Conservation (phyloP, 1,140 invertebrate species). For the Tyrophagus putrescentiae region DNA sequence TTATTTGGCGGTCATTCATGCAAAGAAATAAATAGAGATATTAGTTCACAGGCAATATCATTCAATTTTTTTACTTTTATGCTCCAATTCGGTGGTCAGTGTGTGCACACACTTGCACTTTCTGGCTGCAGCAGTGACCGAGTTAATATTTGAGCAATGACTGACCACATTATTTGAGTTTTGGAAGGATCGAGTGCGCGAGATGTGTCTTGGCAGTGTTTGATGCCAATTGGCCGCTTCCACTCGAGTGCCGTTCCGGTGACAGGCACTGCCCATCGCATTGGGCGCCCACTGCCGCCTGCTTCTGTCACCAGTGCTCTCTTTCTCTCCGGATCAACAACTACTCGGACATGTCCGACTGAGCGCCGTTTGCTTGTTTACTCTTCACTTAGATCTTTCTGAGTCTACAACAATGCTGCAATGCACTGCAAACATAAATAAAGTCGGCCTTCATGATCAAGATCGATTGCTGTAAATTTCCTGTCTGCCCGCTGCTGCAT, state of each 20-base stretch:
- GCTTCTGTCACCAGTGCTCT: neutral
- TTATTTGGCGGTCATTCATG: conserved; percentile 4
- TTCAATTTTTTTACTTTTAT: too few species aligned
- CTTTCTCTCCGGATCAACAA: neutral
- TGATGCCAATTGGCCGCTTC: too few species aligned
- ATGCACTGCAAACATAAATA: neutral
- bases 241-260: too few species aligned
- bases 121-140: too few species aligned
- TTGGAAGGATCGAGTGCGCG: too few species aligned
- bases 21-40: neutral
- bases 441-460: neutral
- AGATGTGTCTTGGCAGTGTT: too few species aligned
- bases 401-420: neutral
- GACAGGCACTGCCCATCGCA: neutral
- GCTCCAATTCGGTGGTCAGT: too few species aligned
- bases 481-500: neutral
- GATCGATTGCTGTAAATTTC: conserved; percentile 11
- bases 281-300: neutral
- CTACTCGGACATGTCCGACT: neutral
- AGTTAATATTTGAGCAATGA: too few species aligned
- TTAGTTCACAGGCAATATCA: too few species aligned
- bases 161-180: too few species aligned
- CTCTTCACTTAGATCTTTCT: conserved; percentile 7
- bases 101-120: too few species aligned
- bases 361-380: conserved; percentile 1